Conservation (phyloP, 2,797 vertebrate genomes). For the Characodon lateralis region DNA sequence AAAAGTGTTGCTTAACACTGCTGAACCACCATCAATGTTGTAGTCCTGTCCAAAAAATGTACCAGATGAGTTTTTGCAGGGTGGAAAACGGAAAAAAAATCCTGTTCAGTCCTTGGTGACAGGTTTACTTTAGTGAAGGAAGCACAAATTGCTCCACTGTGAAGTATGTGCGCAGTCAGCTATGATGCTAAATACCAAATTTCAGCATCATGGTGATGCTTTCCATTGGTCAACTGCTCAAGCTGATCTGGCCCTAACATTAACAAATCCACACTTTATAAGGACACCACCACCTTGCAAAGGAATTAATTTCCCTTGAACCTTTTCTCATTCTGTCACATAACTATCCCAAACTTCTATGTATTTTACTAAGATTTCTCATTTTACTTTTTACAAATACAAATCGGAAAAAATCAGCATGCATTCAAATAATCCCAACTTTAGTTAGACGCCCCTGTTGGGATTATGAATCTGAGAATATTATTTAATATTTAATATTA, state of each 20-base stretch:
- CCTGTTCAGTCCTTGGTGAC: neutral
- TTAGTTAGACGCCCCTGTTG: too few species aligned
- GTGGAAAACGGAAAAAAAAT: neutral
- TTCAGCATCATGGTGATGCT: constrained; percentile 9
- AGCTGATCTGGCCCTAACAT: neutral
- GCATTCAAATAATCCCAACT: too few species aligned
- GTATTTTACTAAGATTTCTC: neutral
- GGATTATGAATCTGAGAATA: too few species aligned
- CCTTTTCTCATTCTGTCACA: neutral
- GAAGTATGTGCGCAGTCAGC: constrained; percentile 10
- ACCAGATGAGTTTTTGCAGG: neutral
- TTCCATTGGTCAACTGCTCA: neutral
- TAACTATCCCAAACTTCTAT: neutral
- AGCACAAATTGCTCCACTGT: constrained; percentile 6
- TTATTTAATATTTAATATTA: too few species aligned
- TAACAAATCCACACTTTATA: neutral
- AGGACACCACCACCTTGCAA: neutral
- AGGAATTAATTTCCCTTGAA: neutral
- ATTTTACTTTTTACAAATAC: too few species aligned
- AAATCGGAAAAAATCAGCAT: too few species aligned
- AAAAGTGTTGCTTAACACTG: neutral
- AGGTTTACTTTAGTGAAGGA: neutral
- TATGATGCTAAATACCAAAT: constrained; percentile 6
- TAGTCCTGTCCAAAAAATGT: neutral
- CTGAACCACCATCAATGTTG: neutral